Evolutionary conservation across 2,797 vertebrate genomes (phyloP), one percentile per base, ranked within the genome.

Genomic region (Onychomys leucogaster): DNA sequence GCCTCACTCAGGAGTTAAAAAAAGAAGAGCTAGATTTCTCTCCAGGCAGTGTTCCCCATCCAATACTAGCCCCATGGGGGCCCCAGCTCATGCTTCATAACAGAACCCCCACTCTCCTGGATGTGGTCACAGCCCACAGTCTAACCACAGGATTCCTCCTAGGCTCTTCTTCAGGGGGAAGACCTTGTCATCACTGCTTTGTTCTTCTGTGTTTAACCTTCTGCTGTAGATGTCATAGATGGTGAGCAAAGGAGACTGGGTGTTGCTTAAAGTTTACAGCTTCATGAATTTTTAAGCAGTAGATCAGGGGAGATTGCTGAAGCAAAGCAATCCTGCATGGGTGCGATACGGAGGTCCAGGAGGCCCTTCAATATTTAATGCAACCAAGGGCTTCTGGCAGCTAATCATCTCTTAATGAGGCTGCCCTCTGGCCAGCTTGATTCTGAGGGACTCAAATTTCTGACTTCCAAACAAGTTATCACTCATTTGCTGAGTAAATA

Each of bases 281-380:
- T 98, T 98, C 97, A 98, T 98, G 94, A 98, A 97, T 98, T 97
- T 98, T 98, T 98, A 97, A 98, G 96, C 80, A 97, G 95, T 82
- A 16, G 73, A 86, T 92, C 52, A 96, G 97, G 88, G 98, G 92
- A 98, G 98, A 96, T 85, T 93, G 65, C 90, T 95, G 81, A 98
- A 98, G 96, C 96, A 93, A 98, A 96, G 84, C 83, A 96, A 67
- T 94, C 73, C 32, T 75, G 92, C 73, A 27, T 61, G 94, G 89
- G 71, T 97, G 52, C 87, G 82, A 98, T 96, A 63, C 98, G 76
- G 80, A 98, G 84, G 94, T 97, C 96, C 98, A 98, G 99, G 96
- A 98, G 95, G 89, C 84, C 92, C 94, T 98, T 99, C 98, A 98
- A 99, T 99, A 99, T 99, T 99, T 99, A 94, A 99, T 99, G 98